phyloP scores from a whole-genome alignment of 1,140 invertebrate species.

The Palaemon carinicauda region DNA sequence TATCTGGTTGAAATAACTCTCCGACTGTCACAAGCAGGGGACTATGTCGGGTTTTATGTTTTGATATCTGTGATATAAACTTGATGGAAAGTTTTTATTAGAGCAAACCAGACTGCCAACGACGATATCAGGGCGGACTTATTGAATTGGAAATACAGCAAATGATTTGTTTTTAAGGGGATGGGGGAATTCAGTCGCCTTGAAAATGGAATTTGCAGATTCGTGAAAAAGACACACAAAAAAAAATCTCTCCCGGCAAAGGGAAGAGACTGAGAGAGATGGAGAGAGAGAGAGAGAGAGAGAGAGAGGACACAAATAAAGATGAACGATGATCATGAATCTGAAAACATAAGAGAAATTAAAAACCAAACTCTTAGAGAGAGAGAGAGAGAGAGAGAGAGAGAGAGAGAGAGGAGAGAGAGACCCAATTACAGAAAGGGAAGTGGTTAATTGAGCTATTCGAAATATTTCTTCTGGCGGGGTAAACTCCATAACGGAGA shows the following conservation, averaged over 20 bases:
- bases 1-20: slow-evolving; percentile 47
- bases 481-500: neutral
- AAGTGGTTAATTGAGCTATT: neutral
- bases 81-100: slow-evolving; percentile 57
- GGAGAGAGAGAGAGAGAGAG: neutral
- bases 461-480: neutral
- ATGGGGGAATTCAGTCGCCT: slow-evolving; percentile 24
- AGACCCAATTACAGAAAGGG: neutral
- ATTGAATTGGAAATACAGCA: slow-evolving; percentile 54
- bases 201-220: slow-evolving; percentile 52
- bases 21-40: slow-evolving; percentile 51
- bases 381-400: neutral
- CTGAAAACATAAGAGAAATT: neutral
- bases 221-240: slow-evolving; percentile 9
- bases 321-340: neutral
- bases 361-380: neutral
- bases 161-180: slow-evolving; percentile 53
- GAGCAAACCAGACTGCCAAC: slow-evolving; percentile 49
- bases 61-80: slow-evolving; percentile 56
- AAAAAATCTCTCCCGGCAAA: neutral
- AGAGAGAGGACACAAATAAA: neutral
- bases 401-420: neutral
- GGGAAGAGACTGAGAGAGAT: neutral
- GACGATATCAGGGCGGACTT: slow-evolving; percentile 41
- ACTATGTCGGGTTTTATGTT: slow-evolving; percentile 53